Percentiles rank a stretch among this genome's conserved stretches.
These are phyloP conservation scores for Venusia cambrica DNA, from an alignment of 2,888 invertebrate species.

Conservation along the genomic window DNA sequence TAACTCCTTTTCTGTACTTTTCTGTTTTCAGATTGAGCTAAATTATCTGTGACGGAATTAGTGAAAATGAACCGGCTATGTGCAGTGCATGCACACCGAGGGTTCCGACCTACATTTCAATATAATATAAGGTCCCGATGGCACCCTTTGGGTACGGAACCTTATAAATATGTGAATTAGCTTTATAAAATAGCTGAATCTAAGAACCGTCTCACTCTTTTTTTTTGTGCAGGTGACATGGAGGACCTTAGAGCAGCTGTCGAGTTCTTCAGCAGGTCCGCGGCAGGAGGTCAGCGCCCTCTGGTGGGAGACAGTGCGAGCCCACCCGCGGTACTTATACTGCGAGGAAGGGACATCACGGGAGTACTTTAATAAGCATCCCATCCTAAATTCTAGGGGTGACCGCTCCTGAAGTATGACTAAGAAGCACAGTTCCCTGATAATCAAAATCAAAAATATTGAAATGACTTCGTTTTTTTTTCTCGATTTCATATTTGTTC, in stretches of 20 bases:
- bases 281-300: conserved; percentile 6
- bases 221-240: background rate
- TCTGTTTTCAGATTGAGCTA: background rate
- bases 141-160: too few relatives aligned
- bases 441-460: too few relatives aligned
- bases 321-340: conserved; percentile 5
- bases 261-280: conserved; percentile 4
- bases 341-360: conserved; percentile 4
- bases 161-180: background rate
- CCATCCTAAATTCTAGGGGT: conserved; percentile 3
- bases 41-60: too few relatives aligned
- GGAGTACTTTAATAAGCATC: conserved; percentile 4
- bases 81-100: too few relatives aligned
- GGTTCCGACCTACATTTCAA: too few relatives aligned
- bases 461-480: too few relatives aligned
- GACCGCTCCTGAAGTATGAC: conserved; percentile 4
- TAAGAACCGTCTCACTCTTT: background rate
- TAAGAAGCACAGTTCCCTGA: conserved; percentile 7
- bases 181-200: background rate
- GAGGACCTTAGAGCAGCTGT: conserved; percentile 1
- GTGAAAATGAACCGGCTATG: too few relatives aligned
- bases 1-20: background rate
- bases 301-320: conserved; percentile 6
- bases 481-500: too few relatives aligned
- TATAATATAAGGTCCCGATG: too few relatives aligned